These are phyloP conservation scores for Sinella curviseta DNA, from an alignment of 1,140 invertebrate genomes.

Conservation along the genomic window DNA sequence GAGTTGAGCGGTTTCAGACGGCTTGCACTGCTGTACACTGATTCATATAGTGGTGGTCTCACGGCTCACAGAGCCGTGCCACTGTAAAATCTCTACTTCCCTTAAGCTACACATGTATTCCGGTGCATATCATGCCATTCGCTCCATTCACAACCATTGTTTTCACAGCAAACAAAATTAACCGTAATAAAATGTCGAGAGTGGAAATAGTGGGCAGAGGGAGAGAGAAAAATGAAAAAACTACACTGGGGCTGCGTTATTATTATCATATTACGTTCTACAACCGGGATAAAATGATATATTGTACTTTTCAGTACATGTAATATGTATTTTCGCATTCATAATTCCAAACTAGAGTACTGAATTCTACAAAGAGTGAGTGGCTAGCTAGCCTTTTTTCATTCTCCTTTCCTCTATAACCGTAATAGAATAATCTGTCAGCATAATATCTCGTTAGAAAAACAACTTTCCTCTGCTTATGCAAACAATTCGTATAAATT, in stretches of 20 bases:
- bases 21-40: no score
- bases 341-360: no score
- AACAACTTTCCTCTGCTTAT: background rate
- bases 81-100: conserved; percentile 11
- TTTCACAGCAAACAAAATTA: conserved; percentile 54
- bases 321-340: no score
- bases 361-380: no score
- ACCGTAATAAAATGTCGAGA: conserved; percentile 49
- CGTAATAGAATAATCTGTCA: conserved; percentile 49
- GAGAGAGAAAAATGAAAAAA: background rate
- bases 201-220: conserved; percentile 33
- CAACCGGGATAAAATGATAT: no score
- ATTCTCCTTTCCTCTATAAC: background rate
- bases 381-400: conserved; percentile 14
- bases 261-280: no score
- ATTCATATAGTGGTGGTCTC: background rate
- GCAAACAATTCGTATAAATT: conserved; percentile 15
- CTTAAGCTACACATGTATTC: conserved; percentile 21
- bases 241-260: no score
- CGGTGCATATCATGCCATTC: conserved; percentile 2
- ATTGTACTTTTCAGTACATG: no score
- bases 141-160: conserved; percentile 43
- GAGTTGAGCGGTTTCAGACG: background rate
- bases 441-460: conserved; percentile 23
- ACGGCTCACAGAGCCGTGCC: no score